A percentile compares a stretch with the other conserved stretches of the same genome.
Evolutionary conservation across 2,888 invertebrate genomes (phyloP).

Genomic region (Ormyrus rosae): DNA sequence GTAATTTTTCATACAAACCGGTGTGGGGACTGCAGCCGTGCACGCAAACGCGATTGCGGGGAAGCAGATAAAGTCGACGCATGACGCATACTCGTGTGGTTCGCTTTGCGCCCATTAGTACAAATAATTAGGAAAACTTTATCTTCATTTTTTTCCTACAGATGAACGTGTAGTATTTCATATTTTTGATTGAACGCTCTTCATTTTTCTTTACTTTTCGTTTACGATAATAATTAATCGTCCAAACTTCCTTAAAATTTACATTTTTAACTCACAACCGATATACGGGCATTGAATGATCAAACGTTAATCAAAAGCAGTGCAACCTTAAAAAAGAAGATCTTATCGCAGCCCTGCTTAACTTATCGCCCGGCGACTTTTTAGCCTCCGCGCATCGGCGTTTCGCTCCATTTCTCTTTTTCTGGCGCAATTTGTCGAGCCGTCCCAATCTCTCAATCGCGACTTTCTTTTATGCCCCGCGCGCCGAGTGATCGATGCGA

Average conservation of each 20-base stretch:
- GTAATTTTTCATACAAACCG: constrained; percentile 30
- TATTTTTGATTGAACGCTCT: too few relatives aligned
- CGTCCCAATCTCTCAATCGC: constrained; percentile 25
- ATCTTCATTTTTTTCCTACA: background rate
- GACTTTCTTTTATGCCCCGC: background rate
- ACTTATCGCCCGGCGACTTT: background rate
- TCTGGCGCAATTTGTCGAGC: constrained; percentile 11
- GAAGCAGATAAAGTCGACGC: constrained; percentile 33
- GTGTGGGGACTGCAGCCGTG: background rate
- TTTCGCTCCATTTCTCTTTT: background rate
- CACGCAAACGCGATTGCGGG: constrained; percentile 28
- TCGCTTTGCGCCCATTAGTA: constrained; percentile 5
- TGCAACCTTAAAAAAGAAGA: too few relatives aligned
- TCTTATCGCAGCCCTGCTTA: background rate
- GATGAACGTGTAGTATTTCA: too few relatives aligned
- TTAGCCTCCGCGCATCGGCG: background rate
- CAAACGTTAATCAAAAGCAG: too few relatives aligned
- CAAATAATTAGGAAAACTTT: constrained; percentile 20
- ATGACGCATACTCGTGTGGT: constrained; percentile 6
- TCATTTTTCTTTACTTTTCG: too few relatives aligned
- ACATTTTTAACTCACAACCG: too few relatives aligned
- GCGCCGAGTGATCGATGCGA: too few relatives aligned
- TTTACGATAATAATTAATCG: too few relatives aligned
- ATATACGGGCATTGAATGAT: too few relatives aligned
- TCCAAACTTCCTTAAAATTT: too few relatives aligned